phyloP scores from a whole-genome alignment of 1,140 invertebrate genomes.

The silkworm (Bombyx mori) region DNA sequence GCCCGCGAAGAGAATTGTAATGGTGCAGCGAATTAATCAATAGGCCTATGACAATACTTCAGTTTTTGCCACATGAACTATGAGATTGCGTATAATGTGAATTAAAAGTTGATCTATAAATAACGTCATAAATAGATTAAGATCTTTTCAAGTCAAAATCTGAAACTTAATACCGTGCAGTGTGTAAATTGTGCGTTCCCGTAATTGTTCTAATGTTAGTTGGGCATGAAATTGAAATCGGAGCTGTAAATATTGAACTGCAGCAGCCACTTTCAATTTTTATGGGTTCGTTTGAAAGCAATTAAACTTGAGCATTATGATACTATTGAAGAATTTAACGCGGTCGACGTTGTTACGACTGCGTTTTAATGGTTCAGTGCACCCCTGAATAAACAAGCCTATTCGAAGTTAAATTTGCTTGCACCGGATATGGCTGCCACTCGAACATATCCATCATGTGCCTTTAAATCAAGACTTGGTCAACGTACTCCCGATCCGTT shows the following conservation, averaged over 20 bases:
- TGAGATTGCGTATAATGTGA: not conserved
- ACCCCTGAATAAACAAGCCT: slow-evolving; percentile 67
- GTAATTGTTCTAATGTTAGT: slow-evolving; percentile 39
- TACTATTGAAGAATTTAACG: slow-evolving; percentile 66
- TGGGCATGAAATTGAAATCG: slow-evolving; percentile 34
- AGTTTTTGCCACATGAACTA: slow-evolving; percentile 27
- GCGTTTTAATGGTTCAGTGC: slow-evolving; percentile 65
- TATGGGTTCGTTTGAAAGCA: slow-evolving; percentile 63
- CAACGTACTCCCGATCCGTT: slow-evolving; percentile 17
- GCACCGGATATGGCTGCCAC: slow-evolving; percentile 62
- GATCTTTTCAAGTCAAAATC: too few species aligned
- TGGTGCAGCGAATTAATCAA: slow-evolving; percentile 57
- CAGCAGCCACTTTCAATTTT: slow-evolving; percentile 52
- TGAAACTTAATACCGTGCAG: too few species aligned
- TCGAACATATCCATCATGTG: slow-evolving; percentile 59
- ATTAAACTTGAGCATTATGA: slow-evolving; percentile 66
- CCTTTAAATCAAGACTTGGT: slow-evolving; percentile 40
- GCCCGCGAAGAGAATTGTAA: slow-evolving; percentile 46
- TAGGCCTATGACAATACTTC: slow-evolving; percentile 32
- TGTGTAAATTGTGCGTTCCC: too few species aligned
- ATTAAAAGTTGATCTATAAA: too few species aligned
- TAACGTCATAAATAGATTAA: too few species aligned
- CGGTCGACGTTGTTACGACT: slow-evolving; percentile 49
- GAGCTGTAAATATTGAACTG: slow-evolving; percentile 43
- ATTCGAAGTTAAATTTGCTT: slow-evolving; percentile 65